Evolutionary conservation across 2,113 vertebrate species (phyloP).

Genomic region (Octodon degus): DNA sequence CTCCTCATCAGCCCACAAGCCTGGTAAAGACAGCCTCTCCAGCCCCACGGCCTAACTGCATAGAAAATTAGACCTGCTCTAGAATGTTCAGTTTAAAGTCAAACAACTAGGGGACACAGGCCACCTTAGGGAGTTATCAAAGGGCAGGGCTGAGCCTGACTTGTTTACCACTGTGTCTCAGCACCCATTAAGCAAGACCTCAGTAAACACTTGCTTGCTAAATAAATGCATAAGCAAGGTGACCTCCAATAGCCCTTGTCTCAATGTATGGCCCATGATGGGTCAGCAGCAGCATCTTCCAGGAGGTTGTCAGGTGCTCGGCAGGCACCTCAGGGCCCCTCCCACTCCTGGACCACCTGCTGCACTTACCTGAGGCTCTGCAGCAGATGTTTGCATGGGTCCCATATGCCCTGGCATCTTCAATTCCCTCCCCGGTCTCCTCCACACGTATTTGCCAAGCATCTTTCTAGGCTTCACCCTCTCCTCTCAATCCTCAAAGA

Average conservation of each 20-base stretch:
- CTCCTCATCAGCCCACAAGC: neutral
- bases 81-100: neutral
- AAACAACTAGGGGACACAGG: neutral
- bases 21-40: neutral
- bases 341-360: too few species aligned
- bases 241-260: neutral
- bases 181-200: neutral
- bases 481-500: neutral
- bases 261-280: accelerated
- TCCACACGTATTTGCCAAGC: neutral
- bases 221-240: too few species aligned
- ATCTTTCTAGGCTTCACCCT: neutral
- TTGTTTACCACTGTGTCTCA: accelerated
- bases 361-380: too few species aligned
- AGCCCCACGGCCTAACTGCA: neutral
- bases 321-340: too few species aligned
- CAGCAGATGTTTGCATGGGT: neutral
- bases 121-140: neutral
- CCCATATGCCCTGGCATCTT: neutral
- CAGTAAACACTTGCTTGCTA: neutral
- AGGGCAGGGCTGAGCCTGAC: neutral
- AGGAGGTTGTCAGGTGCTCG: accelerated
- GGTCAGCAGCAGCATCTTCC: neutral
- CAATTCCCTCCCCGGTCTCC: neutral
- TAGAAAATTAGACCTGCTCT: neutral